Conservation (phyloP, 30 jellyfish, hydroid and myxozoan species). For the Aurelia sp. region DNA sequence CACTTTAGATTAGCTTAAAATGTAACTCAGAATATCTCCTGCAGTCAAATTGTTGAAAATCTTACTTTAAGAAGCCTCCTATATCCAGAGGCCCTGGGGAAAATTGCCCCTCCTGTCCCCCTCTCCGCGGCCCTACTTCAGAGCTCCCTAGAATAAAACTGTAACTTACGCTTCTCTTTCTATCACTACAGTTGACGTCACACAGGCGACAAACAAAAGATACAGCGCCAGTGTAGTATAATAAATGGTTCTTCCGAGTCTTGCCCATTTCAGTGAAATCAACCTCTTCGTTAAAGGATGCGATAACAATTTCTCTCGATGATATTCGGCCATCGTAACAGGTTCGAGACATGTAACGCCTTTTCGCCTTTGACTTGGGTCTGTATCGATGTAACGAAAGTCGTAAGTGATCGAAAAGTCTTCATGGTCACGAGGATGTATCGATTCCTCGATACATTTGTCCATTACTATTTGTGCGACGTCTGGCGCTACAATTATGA, state of each 20-base stretch:
- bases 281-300: conserved; percentile 76
- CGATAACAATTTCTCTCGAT: conserved; percentile 78
- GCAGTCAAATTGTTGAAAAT: no score
- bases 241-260: conserved; percentile 80
- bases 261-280: conserved; percentile 80
- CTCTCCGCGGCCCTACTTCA: no score
- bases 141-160: not conserved
- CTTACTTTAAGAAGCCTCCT: no score
- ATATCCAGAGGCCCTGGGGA: no score
- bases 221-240: conserved; percentile 59
- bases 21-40: no score
- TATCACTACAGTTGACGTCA: conserved; percentile 77
- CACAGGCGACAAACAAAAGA: conserved; percentile 70
- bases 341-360: conserved; percentile 63
- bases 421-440: conserved; percentile 44
- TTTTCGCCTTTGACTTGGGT: conserved; percentile 25
- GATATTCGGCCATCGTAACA: conserved; percentile 66
- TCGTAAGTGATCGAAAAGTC: conserved; percentile 73
- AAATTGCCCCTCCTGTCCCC: no score
- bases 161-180: conserved; percentile 82
- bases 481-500: conserved; percentile 82
- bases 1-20: no score
- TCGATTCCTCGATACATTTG: conserved; percentile 72
- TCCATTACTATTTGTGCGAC: conserved; percentile 87
- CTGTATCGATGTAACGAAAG: conserved; percentile 73